Evolutionary conservation across 2,888 invertebrate genomes (phyloP).

Genomic region (Melinaea marsaeus): DNA sequence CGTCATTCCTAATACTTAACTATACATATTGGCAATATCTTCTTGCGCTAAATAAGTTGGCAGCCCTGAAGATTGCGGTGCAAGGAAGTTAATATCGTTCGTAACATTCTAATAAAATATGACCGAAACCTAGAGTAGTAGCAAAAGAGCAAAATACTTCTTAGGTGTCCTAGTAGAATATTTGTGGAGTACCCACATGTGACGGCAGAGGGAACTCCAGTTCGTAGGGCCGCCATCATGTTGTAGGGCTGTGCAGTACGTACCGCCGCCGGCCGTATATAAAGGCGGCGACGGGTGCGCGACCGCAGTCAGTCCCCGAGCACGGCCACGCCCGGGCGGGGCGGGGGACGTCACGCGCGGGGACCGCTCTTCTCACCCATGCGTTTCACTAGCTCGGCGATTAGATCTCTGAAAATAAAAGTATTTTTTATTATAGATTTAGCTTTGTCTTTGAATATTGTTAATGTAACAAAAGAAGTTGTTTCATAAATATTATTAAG

Average conservation of each 20-base stretch:
- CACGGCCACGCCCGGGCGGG: slow-evolving; percentile 41
- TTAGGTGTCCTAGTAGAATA: too few species aligned
- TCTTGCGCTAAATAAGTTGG: too few species aligned
- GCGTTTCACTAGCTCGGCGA: slow-evolving; percentile 64
- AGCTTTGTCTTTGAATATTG: not conserved
- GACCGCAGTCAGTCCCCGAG: slow-evolving; percentile 47
- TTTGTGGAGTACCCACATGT: too few species aligned
- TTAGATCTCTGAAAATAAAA: slow-evolving; percentile 58
- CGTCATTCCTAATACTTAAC: too few species aligned
- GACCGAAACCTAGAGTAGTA: too few species aligned
- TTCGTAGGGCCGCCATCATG: not conserved
- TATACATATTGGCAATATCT: too few species aligned
- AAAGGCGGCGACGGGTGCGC: not conserved
- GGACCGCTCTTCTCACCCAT: slow-evolving; percentile 60
- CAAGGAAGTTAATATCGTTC: too few species aligned
- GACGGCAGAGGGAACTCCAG: not conserved
- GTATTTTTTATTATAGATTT: not conserved
- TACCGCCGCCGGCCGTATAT: slow-evolving; percentile 1
- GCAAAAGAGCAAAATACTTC: too few species aligned
- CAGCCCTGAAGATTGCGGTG: too few species aligned
- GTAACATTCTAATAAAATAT: too few species aligned
- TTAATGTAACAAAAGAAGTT: not conserved
- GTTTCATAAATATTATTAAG: too few species aligned
- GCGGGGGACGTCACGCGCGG: slow-evolving; percentile 53
- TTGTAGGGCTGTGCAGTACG: not conserved